Conservation (phyloP, 2,888 invertebrate species). For the Drosophila hamatofila region DNA sequence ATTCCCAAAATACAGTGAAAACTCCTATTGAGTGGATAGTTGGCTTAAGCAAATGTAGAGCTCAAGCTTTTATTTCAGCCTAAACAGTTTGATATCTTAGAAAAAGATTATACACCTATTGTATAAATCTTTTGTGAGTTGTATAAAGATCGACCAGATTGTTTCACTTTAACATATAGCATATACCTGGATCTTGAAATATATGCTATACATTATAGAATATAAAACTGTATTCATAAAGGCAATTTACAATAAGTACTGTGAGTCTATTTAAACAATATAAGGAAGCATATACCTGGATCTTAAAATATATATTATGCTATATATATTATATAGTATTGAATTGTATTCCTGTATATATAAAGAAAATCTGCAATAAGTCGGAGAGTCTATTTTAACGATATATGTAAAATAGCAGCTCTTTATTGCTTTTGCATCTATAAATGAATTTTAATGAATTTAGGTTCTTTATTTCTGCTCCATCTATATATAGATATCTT, state of each 20-base stretch:
- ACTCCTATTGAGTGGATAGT: no score
- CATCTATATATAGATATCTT: slow-evolving; percentile 2
- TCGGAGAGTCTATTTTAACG: background rate
- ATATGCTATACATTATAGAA: background rate
- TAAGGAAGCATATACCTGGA: background rate
- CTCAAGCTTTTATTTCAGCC: no score
- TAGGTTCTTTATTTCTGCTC: background rate
- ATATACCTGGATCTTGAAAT: background rate
- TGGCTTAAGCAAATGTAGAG: no score
- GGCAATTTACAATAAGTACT: background rate
- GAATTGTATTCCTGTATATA: no score
- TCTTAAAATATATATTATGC: background rate
- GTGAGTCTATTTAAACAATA: no score
- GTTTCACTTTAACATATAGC: background rate
- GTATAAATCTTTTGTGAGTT: background rate
- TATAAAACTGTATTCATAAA: background rate
- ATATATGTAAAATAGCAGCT: background rate
- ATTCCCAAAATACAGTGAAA: background rate
- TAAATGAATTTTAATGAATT: background rate
- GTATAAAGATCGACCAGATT: background rate
- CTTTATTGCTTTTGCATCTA: background rate
- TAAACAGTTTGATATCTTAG: no score
- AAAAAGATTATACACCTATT: no score
- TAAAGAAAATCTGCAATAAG: background rate
- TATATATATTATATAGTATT: no score